Percentiles rank a stretch among this genome's conserved stretches.
Conservation (phyloP, 2,113 vertebrate species). For the Glaucomys volans region DNA sequence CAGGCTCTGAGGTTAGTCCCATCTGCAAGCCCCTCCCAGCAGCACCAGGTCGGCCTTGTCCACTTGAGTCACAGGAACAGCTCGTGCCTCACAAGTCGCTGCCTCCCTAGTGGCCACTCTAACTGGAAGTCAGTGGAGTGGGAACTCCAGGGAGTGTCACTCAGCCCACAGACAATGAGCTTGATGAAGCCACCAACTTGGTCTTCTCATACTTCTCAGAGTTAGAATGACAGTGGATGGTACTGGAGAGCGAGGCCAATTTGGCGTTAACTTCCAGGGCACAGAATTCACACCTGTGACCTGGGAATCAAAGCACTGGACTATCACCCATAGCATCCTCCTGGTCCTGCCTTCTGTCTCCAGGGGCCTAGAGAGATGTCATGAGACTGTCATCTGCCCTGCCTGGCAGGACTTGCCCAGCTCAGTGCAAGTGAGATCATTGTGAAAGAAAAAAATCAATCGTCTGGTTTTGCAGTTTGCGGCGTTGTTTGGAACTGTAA, state of each 20-base stretch:
- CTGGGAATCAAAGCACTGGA: neutral
- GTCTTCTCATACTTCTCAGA: neutral
- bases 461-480: neutral
- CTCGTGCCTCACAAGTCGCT: neutral
- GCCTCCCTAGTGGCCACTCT: neutral
- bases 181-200: neutral
- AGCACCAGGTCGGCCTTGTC: too few relatives aligned
- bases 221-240: neutral
- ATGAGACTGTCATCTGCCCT: too few relatives aligned
- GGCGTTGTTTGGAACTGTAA: neutral
- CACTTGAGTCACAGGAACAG: too few relatives aligned
- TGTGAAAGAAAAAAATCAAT: too few relatives aligned
- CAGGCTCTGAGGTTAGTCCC: too few relatives aligned
- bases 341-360: neutral
- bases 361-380: neutral
- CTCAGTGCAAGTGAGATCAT: neutral
- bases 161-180: neutral
- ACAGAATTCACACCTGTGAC: neutral
- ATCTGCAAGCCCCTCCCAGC: too few relatives aligned
- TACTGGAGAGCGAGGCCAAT: neutral
- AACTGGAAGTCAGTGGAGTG: too few relatives aligned
- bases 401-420: neutral
- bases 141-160: too few relatives aligned
- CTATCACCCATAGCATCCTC: neutral
- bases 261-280: neutral